Conservation (phyloP, 2,113 vertebrate genomes). For the Felis chaus region DNA sequence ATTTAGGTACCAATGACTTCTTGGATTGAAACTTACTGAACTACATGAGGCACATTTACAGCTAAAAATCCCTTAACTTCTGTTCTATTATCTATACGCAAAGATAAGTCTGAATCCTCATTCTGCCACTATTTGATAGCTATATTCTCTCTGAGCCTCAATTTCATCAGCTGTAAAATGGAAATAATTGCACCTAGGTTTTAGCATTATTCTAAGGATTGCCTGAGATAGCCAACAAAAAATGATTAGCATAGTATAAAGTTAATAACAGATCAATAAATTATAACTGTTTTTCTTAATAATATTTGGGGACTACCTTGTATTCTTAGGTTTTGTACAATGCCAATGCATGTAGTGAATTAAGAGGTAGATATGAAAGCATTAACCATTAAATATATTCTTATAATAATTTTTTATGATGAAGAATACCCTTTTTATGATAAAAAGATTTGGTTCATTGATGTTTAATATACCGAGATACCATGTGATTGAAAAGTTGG, state of each 20-base stretch:
- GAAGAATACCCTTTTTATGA: not conserved
- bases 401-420: not conserved
- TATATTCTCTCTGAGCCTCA: not conserved
- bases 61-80: not conserved
- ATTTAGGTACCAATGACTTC: not conserved
- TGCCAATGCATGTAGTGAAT: not conserved
- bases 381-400: not conserved
- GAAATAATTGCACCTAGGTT: not conserved
- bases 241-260: not conserved
- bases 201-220: not conserved
- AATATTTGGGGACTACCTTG: not conserved
- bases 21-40: not conserved
- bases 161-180: not conserved
- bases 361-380: not conserved
- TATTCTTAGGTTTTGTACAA: not conserved
- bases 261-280: not conserved
- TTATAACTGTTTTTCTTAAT: not conserved
- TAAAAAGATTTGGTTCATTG: not conserved
- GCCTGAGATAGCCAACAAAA: not conserved
- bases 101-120: not conserved
- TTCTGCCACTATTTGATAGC: not conserved
- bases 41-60: not conserved
- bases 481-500: not conserved
- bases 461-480: slow-evolving; percentile 25
- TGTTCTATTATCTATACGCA: not conserved